These are phyloP conservation scores for Cyprinodon brontotheroides DNA, from an alignment of 2,113 vertebrate genomes.

Conservation along the genomic window DNA sequence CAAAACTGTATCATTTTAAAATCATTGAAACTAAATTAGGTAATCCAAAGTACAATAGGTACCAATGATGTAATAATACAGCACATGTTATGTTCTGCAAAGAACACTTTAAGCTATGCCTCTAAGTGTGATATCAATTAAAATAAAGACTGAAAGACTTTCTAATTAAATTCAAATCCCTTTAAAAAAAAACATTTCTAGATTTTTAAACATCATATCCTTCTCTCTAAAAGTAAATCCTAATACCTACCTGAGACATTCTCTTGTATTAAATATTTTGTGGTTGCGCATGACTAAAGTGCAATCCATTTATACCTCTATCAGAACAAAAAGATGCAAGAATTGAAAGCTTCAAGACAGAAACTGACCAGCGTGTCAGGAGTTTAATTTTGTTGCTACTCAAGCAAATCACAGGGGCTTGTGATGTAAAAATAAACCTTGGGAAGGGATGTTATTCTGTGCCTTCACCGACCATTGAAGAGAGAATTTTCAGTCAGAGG, in stretches of 20 bases:
- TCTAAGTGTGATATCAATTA: not conserved
- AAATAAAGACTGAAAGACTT: not conserved
- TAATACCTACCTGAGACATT: not conserved
- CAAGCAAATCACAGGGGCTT: conserved; percentile 10
- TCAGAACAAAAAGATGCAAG: conserved; percentile 23
- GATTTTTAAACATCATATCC: not conserved
- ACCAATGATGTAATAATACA: no score
- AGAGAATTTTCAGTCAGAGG: conserved; percentile 47
- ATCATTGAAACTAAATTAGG: no score
- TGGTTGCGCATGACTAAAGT: not conserved
- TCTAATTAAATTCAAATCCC: no score
- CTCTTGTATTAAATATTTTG: not conserved
- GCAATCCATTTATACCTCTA: not conserved
- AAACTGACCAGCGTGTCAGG: conserved; percentile 3
- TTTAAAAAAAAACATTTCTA: no score
- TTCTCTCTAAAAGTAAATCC: not conserved
- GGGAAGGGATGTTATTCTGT: conserved; percentile 13
- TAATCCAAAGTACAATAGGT: no score
- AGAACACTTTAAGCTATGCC: not conserved
- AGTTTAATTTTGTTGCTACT: conserved; percentile 18
- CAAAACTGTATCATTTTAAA: not conserved
- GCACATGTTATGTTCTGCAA: not conserved
- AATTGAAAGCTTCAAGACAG: conserved; percentile 8
- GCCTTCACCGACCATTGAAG: conserved; percentile 20
- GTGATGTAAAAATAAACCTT: conserved; percentile 25